Conservation (phyloP, 2,888 invertebrate species). For the Lapara coniferarum region DNA sequence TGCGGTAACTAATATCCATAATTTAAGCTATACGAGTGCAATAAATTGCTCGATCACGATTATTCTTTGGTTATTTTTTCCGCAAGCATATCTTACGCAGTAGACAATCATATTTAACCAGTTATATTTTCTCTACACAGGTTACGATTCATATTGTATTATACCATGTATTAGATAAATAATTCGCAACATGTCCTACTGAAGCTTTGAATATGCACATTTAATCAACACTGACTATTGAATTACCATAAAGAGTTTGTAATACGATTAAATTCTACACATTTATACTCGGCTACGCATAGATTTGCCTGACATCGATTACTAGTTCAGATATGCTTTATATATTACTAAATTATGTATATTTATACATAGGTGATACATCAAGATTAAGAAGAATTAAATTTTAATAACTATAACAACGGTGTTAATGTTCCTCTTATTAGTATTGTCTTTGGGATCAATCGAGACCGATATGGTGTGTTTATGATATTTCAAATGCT, state of each 20-base stretch:
- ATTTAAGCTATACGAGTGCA: neutral
- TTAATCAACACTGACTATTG: neutral
- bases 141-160: too few species aligned
- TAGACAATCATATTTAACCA: too few species aligned
- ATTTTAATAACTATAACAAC: neutral
- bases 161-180: neutral
- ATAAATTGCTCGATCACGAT: neutral
- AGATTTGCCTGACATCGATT: neutral
- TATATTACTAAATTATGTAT: neutral
- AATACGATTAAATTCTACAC: slow-evolving; percentile 9
- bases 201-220: slow-evolving; percentile 7
- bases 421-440: slow-evolving; percentile 25
- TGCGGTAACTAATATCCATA: neutral
- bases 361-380: neutral
- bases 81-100: neutral
- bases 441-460: slow-evolving; percentile 4
- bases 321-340: neutral
- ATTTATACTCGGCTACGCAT: slow-evolving; percentile 1
- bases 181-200: neutral
- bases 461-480: neutral
- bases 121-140: too few species aligned
- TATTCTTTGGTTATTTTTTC: neutral
- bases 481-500: neutral
- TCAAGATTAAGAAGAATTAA: slow-evolving; percentile 1
- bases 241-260: neutral